phyloP scores from a whole-genome alignment of 2,888 invertebrate genomes.

The Hipparchia sbordonii region DNA sequence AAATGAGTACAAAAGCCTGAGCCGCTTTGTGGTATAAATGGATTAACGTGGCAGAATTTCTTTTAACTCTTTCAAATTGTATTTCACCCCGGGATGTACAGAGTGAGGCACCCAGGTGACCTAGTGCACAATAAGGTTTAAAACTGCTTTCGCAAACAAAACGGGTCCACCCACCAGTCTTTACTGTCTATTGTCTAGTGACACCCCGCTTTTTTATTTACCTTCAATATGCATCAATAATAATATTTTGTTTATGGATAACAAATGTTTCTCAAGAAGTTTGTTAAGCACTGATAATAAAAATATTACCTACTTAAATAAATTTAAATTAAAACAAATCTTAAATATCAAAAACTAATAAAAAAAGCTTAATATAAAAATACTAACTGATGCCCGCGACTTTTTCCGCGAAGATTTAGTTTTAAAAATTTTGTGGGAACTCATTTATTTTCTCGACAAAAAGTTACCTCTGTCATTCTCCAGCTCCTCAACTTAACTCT shows the following conservation, averaged over 20 bases:
- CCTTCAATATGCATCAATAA: not conserved
- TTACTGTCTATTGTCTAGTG: constrained; percentile 28
- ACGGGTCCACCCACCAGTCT: constrained; percentile 18
- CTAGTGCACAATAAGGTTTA: constrained; percentile 30
- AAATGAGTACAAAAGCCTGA: constrained; percentile 13
- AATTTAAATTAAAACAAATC: no score
- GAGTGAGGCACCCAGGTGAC: constrained; percentile 27
- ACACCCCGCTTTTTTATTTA: constrained; percentile 8
- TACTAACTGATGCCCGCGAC: no score
- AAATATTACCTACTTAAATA: no score
- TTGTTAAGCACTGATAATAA: no score
- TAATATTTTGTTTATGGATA: not conserved
- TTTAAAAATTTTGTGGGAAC: no score
- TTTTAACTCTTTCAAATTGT: constrained; percentile 27
- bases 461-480: no score
- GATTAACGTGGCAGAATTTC: constrained; percentile 21
- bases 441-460: no score
- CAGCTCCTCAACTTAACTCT: no score
- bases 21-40: constrained; percentile 16
- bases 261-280: no score
- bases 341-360: no score
- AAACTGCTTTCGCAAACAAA: constrained; percentile 34
- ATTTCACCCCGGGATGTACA: constrained; percentile 26
- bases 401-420: no score
- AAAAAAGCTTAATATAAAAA: no score